A percentile compares a stretch with the other conserved stretches of the same genome.
phyloP scores from a whole-genome alignment of 2,113 vertebrate species.

The Parotia lawesii region DNA sequence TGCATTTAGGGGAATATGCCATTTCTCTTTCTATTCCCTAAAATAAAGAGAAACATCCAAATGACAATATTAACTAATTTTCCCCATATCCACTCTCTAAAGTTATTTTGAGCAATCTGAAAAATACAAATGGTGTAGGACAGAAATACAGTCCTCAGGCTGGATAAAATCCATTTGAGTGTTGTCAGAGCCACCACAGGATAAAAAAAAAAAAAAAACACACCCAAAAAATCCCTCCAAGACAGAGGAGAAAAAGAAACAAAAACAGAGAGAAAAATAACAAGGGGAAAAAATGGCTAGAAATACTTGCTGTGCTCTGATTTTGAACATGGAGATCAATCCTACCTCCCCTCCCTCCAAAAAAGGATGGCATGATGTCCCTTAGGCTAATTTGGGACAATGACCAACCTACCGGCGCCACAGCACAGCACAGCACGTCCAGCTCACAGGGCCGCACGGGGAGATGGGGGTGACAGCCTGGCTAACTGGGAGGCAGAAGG shows the following conservation, averaged over 20 bases:
- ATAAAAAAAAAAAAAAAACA: neutral
- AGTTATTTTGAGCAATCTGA: neutral
- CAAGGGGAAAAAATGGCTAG: accelerated
- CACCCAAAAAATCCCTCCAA: neutral
- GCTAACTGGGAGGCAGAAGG: neutral
- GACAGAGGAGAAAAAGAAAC: neutral
- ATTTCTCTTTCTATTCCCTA: neutral
- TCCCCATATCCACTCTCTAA: neutral
- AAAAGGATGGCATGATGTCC: neutral
- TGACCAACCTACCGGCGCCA: neutral
- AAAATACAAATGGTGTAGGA: neutral
- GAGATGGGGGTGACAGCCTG: neutral
- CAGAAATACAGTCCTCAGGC: neutral
- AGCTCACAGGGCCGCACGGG: neutral
- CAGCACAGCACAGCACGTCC: neutral
- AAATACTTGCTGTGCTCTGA: neutral
- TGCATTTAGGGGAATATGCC: accelerated
- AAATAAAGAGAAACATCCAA: neutral
- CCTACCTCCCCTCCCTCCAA: neutral
- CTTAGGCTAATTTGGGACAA: neutral
- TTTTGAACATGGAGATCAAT: neutral
- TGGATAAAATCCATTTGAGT: neutral
- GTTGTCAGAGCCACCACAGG: neutral
- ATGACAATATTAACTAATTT: neutral
- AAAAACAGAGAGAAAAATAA: neutral